Percentiles rank a stretch among this genome's conserved stretches.
Evolutionary conservation across 2,113 vertebrate genomes (phyloP).

Genomic region (Myxocyprinus asiaticus): DNA sequence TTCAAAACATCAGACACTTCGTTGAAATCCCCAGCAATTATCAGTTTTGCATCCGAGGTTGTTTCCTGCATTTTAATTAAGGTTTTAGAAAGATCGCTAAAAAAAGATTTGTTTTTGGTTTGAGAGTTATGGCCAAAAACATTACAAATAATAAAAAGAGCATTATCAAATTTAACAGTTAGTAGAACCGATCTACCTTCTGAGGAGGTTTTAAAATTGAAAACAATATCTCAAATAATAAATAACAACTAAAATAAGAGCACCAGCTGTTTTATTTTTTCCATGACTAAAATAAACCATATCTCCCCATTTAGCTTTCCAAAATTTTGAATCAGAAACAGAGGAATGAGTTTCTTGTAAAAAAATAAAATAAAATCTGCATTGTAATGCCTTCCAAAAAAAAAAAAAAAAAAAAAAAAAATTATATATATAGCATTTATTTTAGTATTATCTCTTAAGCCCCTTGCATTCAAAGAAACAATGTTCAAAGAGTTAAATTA

Average conservation of each 20-base stretch:
- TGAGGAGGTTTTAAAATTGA: background rate
- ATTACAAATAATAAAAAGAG: background rate
- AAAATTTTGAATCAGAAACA: too few relatives aligned
- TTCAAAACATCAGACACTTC: background rate
- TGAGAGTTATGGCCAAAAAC: background rate
- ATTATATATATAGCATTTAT: too few relatives aligned
- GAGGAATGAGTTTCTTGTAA: too few relatives aligned
- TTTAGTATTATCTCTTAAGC: too few relatives aligned
- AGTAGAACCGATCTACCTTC: background rate
- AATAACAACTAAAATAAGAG: background rate
- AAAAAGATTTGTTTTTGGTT: background rate
- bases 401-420: too few relatives aligned
- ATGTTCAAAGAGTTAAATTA: too few relatives aligned
- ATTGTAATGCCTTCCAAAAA: too few relatives aligned
- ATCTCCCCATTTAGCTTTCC: background rate
- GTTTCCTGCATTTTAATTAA: background rate
- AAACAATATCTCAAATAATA: too few relatives aligned
- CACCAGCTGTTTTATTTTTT: background rate
- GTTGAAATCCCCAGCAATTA: background rate
- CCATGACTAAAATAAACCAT: conserved; percentile 7
- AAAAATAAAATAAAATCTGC: too few relatives aligned
- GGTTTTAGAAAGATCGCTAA: background rate
- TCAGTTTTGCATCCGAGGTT: background rate
- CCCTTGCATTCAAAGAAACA: background rate
- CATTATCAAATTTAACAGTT: background rate